Base-by-base conservation (phyloP, 2,113 vertebrate species). In the Callithrix jacchus region DNA sequence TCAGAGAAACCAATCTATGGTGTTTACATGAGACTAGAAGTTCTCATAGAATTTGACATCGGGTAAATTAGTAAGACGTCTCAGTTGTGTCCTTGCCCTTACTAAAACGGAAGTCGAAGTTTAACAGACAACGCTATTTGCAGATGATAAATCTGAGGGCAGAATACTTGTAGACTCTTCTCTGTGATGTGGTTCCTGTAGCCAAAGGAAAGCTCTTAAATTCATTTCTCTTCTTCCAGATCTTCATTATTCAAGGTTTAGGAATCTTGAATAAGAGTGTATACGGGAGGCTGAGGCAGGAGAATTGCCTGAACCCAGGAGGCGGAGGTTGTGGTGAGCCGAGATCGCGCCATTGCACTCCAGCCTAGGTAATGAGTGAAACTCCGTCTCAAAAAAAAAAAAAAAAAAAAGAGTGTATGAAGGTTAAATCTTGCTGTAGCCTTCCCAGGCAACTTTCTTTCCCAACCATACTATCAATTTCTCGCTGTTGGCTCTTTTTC, bases 21-120 rank as follows among this genome's bases (percentile, higher is more conserved):
- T 97, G 70, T 95, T 96, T 98, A 93, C 70, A 30, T 16, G 18
- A 97, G 79, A 85, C 47, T 80, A 37, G 47, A 61, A 20, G 13
- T 84, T 91, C 89, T 94, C n/a, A 79, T 30, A 58, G 37, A 52
- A 52, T 40, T 61, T 80, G 52, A 91, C 83, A 86, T 71, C 40
- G 76, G 74, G 70, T 96, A 52, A 94, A 91, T 91, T 52, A 92
- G 81, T 70, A 49, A 92, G 30, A 66, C 9, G 2, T 40, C 66
- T 87, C 79, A 42, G n/a, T 16, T 35, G 64, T 81, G 61, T 81
- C 49, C 45, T 97, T 81, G 4, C 5, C 30, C 83, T 95, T 94
- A 89, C 66, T 91, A 20, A 94, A 86, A 61, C 58, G 92, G 12
- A 49, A 56, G 35, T n/a, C 14, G 2, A 58, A 92, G 13, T 13